Evolutionary conservation across 2,888 invertebrate genomes (phyloP).

Genomic region (Drosophila vallismaia): DNA sequence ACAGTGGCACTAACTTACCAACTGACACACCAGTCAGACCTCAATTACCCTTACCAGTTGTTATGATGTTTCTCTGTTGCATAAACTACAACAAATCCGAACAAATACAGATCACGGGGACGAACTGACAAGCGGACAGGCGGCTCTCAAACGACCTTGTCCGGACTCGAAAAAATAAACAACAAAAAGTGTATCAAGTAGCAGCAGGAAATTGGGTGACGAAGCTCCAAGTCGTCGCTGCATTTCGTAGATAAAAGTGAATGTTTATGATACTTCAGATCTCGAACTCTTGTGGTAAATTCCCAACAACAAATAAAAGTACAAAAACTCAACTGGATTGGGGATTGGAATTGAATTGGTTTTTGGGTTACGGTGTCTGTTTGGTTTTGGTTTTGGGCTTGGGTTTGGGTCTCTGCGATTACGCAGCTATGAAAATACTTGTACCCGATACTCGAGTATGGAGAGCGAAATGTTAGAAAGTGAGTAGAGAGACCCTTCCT

Average conservation of each 20-base stretch:
- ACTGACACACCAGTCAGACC: slow-evolving; percentile 18
- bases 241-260: slow-evolving; percentile 67
- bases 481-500: slow-evolving; percentile 42
- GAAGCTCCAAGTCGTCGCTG: slow-evolving; percentile 46
- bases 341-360: slow-evolving; percentile 22
- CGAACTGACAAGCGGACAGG: slow-evolving; percentile 40
- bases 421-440: slow-evolving; percentile 32
- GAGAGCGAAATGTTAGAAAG: slow-evolving; percentile 43
- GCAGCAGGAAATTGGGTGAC: slow-evolving; percentile 74
- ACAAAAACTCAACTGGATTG: slow-evolving; percentile 21
- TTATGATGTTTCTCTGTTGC: slow-evolving; percentile 62
- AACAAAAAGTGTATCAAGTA: slow-evolving; percentile 72
- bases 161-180: slow-evolving; percentile 23
- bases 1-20: slow-evolving; percentile 27
- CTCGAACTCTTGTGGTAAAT: slow-evolving; percentile 62
- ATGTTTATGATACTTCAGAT: slow-evolving; percentile 75
- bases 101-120: slow-evolving; percentile 12
- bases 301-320: slow-evolving; percentile 16
- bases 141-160: slow-evolving; percentile 62
- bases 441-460: slow-evolving; percentile 29
- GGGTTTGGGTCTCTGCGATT: slow-evolving; percentile 25
- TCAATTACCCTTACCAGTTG: slow-evolving; percentile 45
- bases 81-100: slow-evolving; percentile 53
- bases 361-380: slow-evolving; percentile 9
- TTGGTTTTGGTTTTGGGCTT: slow-evolving; percentile 12